phyloP scores from a whole-genome alignment of 64 coral and sea anemone species.

The Actinia tenebrosa region DNA sequence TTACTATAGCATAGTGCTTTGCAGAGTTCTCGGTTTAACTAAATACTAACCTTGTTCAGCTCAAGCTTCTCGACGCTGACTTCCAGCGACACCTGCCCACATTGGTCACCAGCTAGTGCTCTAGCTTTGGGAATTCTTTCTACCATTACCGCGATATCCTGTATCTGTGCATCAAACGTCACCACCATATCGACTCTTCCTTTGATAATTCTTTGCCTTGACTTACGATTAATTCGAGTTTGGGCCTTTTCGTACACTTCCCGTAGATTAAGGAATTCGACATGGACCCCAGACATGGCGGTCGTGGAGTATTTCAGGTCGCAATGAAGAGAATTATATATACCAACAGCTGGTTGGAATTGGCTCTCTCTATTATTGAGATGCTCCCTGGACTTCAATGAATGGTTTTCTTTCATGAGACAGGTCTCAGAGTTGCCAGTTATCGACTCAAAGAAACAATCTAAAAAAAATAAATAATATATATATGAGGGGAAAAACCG shows the following conservation, averaged over 20 bases:
- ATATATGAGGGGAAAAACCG: too few relatives aligned
- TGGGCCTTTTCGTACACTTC: conserved; percentile 63
- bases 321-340: too few relatives aligned
- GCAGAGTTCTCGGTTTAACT: too few relatives aligned
- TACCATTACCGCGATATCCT: conserved; percentile 34
- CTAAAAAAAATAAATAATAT: too few relatives aligned
- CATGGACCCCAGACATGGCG: not conserved
- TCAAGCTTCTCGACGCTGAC: conserved; percentile 24
- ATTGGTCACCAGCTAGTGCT: conserved; percentile 16
- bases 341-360: too few relatives aligned
- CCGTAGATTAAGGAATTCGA: conserved; percentile 53
- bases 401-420: too few relatives aligned
- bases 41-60: conserved; percentile 30
- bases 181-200: conserved; percentile 37
- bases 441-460: too few relatives aligned
- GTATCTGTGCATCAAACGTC: conserved; percentile 27
- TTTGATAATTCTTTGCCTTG: conserved; percentile 64
- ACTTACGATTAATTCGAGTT: conserved; percentile 52
- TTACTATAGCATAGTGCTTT: too few relatives aligned
- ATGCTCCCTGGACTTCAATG: too few relatives aligned
- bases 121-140: conserved; percentile 35
- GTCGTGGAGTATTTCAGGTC: not conserved
- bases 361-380: too few relatives aligned
- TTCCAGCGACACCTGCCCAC: conserved; percentile 22
- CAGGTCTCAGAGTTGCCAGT: too few relatives aligned